Base-by-base conservation (phyloP, 2,797 vertebrate species). In the Enteromius argenteus region DNA sequence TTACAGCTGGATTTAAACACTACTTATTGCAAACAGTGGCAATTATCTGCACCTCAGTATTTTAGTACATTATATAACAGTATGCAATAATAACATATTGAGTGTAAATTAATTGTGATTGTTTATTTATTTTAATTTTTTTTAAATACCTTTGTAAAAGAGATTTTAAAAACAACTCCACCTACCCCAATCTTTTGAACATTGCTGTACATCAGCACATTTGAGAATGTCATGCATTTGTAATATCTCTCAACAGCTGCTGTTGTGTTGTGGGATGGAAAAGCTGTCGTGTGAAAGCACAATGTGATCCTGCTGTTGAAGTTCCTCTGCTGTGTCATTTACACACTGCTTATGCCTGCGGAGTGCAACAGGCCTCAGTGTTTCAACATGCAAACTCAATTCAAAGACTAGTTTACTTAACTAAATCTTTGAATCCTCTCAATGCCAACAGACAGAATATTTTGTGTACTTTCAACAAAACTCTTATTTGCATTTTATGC, bases 381-480 rank as follows among this genome's bases (percentile, higher is more conserved):
- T 66, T 7, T 79, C 42, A 79, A 37, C 69, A 72, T 44, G 71
- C 74, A 11, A 81, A 67, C 56, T 69, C 3, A 85, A 44, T 80
- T 71, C 27, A 76, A 72, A 72, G 19, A 85, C 23, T 42, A 79
- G 42, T 72, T 27, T 46, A 42, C 42, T 83, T 71, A n/a, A 74
- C 68, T 32, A 49, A 67, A 46, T 69, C 46, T 79, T 51, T 30
- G 56, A 64, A 74, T 60, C 49, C 73, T 19, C 42, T 72, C 56
- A 67, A 15, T 27, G 39, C 58, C 68, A 72, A 58, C n/a, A 27
- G 30, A 71, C 60, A 39, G 21, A 78, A 64, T 79, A 64, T 30
- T 68, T 32, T 69, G 64, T 83, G 83, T 79, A 42, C 35, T 69
- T 72, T 62, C 44, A 56, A 64, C 85, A 86, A 84, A 84, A 67